These are phyloP conservation scores for Chrysoperla carnea DNA, from an alignment of 1,140 invertebrate species.

Conservation along the genomic window DNA sequence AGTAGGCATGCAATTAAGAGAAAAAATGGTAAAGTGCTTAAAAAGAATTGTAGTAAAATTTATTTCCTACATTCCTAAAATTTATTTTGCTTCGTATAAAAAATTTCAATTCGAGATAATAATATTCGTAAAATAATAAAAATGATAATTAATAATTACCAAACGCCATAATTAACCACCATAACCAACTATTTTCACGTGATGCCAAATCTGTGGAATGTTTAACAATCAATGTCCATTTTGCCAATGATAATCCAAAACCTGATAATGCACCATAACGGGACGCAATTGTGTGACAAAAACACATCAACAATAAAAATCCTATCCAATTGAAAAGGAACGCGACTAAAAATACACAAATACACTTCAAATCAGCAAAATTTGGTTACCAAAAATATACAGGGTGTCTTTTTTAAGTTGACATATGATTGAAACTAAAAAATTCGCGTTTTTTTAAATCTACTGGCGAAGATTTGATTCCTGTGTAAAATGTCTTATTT, in stretches of 20 bases:
- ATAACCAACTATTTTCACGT: slow-evolving; percentile 73
- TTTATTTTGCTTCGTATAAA: no score
- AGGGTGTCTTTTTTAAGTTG: no score
- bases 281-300: slow-evolving; percentile 84
- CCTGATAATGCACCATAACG: slow-evolving; percentile 82
- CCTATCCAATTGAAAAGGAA: slow-evolving; percentile 93
- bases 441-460: slow-evolving; percentile 13
- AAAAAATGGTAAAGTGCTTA: no score
- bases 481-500: no score
- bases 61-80: no score
- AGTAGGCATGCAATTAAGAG: no score
- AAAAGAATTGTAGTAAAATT: no score
- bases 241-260: slow-evolving; percentile 79
- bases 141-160: slow-evolving; percentile 44
- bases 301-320: slow-evolving; percentile 77
- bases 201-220: slow-evolving; percentile 70
- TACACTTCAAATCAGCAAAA: background rate
- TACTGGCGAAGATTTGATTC: slow-evolving; percentile 19
- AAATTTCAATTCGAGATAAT: no score
- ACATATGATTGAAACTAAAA: background rate
- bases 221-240: slow-evolving; percentile 89
- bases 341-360: slow-evolving; percentile 35
- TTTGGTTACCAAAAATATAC: no score
- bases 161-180: slow-evolving; percentile 80
- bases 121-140: no score